Conservation (phyloP, 2,888 invertebrate species). For the Siphlonurus alternatus region DNA sequence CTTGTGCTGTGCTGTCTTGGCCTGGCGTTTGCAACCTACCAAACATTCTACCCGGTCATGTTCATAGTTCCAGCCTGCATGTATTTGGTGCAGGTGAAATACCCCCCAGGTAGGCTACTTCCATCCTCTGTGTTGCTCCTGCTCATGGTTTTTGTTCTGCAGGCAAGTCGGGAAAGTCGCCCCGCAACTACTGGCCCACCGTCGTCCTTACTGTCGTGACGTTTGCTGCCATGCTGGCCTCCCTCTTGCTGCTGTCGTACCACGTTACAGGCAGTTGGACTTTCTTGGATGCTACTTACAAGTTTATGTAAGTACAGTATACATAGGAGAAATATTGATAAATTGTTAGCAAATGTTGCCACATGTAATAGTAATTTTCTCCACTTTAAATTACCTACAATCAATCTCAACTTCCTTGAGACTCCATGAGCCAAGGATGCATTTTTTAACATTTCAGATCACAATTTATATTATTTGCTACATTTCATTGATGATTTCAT, state of each 20-base stretch:
- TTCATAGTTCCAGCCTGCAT: conserved; percentile 69
- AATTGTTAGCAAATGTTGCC: not conserved
- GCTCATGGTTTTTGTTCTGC: not conserved
- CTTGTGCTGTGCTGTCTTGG: conserved; percentile 43
- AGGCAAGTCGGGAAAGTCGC: not conserved
- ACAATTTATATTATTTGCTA: too few relatives aligned
- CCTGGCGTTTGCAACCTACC: conserved; percentile 61
- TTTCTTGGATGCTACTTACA: conserved; percentile 48
- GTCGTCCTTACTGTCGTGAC: conserved; percentile 29
- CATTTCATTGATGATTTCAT: too few relatives aligned
- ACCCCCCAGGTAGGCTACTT: not conserved
- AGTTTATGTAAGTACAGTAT: conserved; percentile 52
- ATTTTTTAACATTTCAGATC: too few relatives aligned
- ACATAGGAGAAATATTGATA: not conserved
- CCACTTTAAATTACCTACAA: too few relatives aligned
- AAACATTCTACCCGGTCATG: conserved; percentile 67
- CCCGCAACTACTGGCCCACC: conserved; percentile 7
- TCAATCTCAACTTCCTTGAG: too few relatives aligned
- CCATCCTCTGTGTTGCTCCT: conserved; percentile 1
- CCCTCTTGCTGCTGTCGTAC: conserved; percentile 43
- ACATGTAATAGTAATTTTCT: not conserved
- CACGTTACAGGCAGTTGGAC: conserved; percentile 36
- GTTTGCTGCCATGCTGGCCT: conserved; percentile 36
- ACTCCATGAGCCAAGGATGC: too few relatives aligned
- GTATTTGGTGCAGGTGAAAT: conserved; percentile 33